Conservation (phyloP, 2,113 vertebrate species). For the Pygoscelis antarcticus region DNA sequence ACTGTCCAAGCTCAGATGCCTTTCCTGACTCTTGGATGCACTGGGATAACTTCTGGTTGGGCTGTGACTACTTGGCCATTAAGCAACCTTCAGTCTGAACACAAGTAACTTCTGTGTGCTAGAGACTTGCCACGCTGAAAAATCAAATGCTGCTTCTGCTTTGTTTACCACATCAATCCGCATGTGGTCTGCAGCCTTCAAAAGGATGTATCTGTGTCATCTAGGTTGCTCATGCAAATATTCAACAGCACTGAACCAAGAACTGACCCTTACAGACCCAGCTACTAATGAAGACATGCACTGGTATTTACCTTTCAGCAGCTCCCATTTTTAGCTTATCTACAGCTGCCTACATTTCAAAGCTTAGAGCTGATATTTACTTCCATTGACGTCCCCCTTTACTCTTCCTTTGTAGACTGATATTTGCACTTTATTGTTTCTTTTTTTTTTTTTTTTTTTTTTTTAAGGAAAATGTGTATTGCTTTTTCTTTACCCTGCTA, state of each 20-base stretch:
- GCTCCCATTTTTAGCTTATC: not conserved
- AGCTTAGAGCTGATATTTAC: not conserved
- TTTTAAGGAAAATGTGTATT: not conserved
- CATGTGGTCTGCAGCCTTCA: not conserved
- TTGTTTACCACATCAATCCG: not conserved
- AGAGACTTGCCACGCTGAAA: accelerated
- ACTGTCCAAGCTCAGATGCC: not conserved
- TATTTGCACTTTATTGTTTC: not conserved
- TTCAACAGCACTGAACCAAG: not conserved
- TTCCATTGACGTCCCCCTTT: not conserved
- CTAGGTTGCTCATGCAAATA: not conserved
- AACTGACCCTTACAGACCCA: not conserved
- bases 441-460: not conserved
- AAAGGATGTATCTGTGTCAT: not conserved
- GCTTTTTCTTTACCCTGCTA: not conserved
- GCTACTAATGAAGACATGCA: not conserved
- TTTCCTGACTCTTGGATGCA: not conserved
- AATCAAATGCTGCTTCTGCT: not conserved
- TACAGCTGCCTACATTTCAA: not conserved
- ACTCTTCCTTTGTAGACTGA: not conserved
- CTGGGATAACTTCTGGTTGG: not conserved
- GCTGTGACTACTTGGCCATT: not conserved
- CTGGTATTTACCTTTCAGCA: not conserved
- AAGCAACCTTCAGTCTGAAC: not conserved
- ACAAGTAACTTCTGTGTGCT: accelerated